Percentiles rank a stretch among this genome's conserved stretches.
Evolutionary conservation across 2,888 invertebrate species (phyloP).

Genomic region (Carterocephalus palaemon): DNA sequence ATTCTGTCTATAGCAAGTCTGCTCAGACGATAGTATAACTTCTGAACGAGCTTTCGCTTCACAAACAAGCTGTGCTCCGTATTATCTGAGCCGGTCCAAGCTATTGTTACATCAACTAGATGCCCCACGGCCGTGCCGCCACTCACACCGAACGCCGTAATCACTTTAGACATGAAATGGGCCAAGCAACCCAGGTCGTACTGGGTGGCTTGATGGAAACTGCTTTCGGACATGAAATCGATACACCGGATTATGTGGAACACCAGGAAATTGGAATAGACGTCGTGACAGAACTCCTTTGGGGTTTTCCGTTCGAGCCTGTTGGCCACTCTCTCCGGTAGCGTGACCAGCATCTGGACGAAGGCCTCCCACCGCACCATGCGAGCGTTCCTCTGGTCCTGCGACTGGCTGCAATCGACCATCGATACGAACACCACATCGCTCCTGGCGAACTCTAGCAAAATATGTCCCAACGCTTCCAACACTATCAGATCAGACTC

Average conservation of each 20-base stretch:
- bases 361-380: slow-evolving; percentile 70
- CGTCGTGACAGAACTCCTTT: slow-evolving; percentile 76
- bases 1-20: slow-evolving; percentile 79
- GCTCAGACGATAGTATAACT: slow-evolving; percentile 76
- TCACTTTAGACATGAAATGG: slow-evolving; percentile 80
- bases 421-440: slow-evolving; percentile 78
- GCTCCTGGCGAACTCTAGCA: slow-evolving; percentile 73
- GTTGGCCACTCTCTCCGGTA: slow-evolving; percentile 86
- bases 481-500: slow-evolving; percentile 47
- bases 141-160: slow-evolving; percentile 76
- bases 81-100: slow-evolving; percentile 61
- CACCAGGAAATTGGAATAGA: slow-evolving; percentile 79
- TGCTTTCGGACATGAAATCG: slow-evolving; percentile 77
- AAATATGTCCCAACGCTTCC: slow-evolving; percentile 56
- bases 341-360: slow-evolving; percentile 80
- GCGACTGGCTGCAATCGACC: slow-evolving; percentile 53
- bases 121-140: slow-evolving; percentile 65
- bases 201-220: slow-evolving; percentile 44
- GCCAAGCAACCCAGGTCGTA: slow-evolving; percentile 68
- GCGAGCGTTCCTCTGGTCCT: slow-evolving; percentile 33
- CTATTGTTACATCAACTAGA: slow-evolving; percentile 77
- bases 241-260: slow-evolving; percentile 80
- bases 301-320: slow-evolving; percentile 76
- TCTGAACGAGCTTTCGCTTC: slow-evolving; percentile 66
- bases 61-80: slow-evolving; percentile 51